These are phyloP conservation scores for Oryzias curvinotus DNA, from an alignment of 2,113 vertebrate genomes.

Conservation along the genomic window DNA sequence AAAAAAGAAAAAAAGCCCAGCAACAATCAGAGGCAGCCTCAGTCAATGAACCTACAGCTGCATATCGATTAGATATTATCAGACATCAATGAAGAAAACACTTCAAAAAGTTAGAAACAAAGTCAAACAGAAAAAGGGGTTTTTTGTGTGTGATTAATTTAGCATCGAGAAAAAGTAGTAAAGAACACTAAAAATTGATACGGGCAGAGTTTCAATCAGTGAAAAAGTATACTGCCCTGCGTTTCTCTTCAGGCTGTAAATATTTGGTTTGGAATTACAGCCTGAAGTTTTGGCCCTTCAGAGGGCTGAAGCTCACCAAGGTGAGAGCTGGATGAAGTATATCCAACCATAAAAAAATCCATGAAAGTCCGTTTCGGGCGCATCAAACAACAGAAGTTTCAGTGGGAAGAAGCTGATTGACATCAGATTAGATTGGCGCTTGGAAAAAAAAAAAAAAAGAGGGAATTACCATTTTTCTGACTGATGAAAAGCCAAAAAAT, in stretches of 20 bases:
- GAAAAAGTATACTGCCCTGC: conserved; percentile 53
- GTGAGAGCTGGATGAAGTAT: background rate
- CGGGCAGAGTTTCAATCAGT: conserved; percentile 32
- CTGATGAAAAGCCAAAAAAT: too few species aligned
- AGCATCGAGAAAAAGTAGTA: conserved; percentile 30
- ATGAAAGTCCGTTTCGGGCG: conserved; percentile 2
- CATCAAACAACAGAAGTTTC: conserved; percentile 2
- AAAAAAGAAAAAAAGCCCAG: conserved; percentile 19
- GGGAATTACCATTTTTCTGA: too few species aligned
- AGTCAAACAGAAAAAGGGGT: background rate
- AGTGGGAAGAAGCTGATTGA: conserved; percentile 7
- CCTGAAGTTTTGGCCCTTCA: conserved; percentile 7
- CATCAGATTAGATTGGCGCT: background rate
- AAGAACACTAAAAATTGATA: conserved; percentile 37
- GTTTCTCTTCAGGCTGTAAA: conserved; percentile 43
- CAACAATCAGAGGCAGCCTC: conserved; percentile 38
- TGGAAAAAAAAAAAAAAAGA: too few species aligned
- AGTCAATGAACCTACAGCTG: conserved; percentile 20
- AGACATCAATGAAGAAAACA: background rate
- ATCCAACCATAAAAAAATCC: conserved; percentile 3
- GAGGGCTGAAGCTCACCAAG: conserved; percentile 13
- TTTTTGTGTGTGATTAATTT: conserved; percentile 42
- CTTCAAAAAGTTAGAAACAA: background rate
- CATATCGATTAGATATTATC: conserved; percentile 34
- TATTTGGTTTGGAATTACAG: conserved; percentile 44